Evolutionary conservation across 2,888 invertebrate genomes (phyloP), one percentile per base, ranked within the genome.

Genomic region (Lasiommata megera): DNA sequence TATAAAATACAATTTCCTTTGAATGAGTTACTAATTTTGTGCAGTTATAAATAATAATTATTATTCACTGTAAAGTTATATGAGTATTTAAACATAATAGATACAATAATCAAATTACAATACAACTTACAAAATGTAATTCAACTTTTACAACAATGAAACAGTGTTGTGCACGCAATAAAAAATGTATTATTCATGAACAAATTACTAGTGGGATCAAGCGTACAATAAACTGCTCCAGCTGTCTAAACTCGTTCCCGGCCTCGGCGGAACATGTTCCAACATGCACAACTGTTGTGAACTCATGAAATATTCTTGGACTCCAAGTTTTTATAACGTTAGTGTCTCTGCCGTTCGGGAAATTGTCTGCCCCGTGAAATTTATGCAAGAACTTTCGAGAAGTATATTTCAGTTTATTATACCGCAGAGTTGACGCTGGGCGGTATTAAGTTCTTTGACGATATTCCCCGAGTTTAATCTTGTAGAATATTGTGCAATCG

Each of bases 141-240:
- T 29, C 16, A 23, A 51, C 11, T 12, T 31, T 31, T n/a, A 11
- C 16, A 41, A 52, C 52, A 31, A 11, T n/a, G 28, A 37, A 43
- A 43, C 40, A 36, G 5, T 44, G 34, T 46, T 43, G 18, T 43
- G 17, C 56, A 58, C 55, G 14, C 60, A 60, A 59, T 57, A 60
- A 55, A 53, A 66, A 54, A 66, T 61, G 56, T 60, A 48, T 64
- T 64, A 61, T 61, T 61, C 63, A 62, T 62, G 60, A 64, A 58
- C 56, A 62, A 58, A 64, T 64, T 58, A 56, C 61, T 60, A 62
- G 28, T 41, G 58, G 61, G 64, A 62, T 61, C 57, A 55, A 34
- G 57, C 23, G 46, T 61, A 59, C 61, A 61, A 64, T 65, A 61
- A 62, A 65, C 58, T 61, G 64, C 58, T 65, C 59, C 57, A 48